Evolutionary conservation across 2,888 invertebrate species (phyloP).

Genomic region (Strigamia crassipes): DNA sequence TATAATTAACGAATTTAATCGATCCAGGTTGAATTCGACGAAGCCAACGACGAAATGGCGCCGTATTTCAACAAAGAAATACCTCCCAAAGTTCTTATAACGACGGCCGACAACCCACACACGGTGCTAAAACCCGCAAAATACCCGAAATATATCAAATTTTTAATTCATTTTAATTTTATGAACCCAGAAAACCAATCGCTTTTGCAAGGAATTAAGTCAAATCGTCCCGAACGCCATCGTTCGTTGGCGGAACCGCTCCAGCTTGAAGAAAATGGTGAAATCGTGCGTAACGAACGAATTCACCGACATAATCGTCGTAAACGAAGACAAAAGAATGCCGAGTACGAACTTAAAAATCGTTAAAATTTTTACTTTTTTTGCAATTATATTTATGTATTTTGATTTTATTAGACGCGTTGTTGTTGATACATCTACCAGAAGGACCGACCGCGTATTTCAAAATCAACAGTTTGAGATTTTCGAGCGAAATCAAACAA

Average conservation of each 20-base stretch:
- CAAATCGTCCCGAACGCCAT: constrained; percentile 91
- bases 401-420: constrained; percentile 71
- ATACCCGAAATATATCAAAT: not conserved
- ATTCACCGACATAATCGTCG: constrained; percentile 85
- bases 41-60: constrained; percentile 83
- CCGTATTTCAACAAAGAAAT: constrained; percentile 82
- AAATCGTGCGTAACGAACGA: constrained; percentile 76
- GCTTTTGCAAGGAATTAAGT: constrained; percentile 88
- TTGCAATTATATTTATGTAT: no score
- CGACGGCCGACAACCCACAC: constrained; percentile 89
- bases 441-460: constrained; percentile 97
- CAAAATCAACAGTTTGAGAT: constrained; percentile 86
- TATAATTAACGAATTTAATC: no score
- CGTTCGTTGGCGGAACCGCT: constrained; percentile 81
- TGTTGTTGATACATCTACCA: constrained; percentile 91
- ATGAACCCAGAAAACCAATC: constrained; percentile 73
- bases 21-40: constrained; percentile 59
- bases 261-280: constrained; percentile 90
- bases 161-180: constrained; percentile 47
- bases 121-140: constrained; percentile 58
- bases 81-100: constrained; percentile 94
- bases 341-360: no score
- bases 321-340: constrained; percentile 90
- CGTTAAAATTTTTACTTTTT: no score
- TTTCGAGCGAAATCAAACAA: constrained; percentile 78